Evolutionary conservation across 2,797 vertebrate species (phyloP).

Genomic region (Micromesistius poutassou): DNA sequence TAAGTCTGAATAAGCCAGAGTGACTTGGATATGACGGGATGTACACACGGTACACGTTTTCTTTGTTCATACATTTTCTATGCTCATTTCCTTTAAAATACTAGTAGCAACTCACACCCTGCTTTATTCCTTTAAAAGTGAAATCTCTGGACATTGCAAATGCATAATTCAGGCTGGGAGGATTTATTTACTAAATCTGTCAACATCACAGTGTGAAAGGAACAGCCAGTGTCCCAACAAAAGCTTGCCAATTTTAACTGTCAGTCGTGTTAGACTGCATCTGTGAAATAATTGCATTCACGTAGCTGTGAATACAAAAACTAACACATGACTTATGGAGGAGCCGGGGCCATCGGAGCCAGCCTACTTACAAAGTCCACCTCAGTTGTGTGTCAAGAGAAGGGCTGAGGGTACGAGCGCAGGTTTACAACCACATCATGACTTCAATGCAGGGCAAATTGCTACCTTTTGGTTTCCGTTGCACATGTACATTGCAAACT

Average conservation of each 20-base stretch:
- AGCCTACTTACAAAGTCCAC: conserved; percentile 5
- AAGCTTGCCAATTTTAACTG: not conserved
- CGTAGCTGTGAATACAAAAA: conserved; percentile 3
- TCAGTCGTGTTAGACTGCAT: not conserved
- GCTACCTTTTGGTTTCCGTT: not conserved
- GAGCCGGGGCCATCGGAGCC: not conserved
- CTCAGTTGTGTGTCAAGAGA: conserved; percentile 1
- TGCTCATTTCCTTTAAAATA: not conserved
- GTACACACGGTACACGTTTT: not conserved
- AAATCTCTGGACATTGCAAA: not conserved
- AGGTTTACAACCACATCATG: not conserved
- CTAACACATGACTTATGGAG: conserved; percentile 3
- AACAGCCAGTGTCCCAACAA: not conserved
- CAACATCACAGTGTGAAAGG: not conserved
- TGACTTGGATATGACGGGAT: not conserved
- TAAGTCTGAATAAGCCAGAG: not conserved
- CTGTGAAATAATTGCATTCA: not conserved
- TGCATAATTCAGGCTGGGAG: not conserved
- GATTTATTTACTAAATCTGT: not conserved
- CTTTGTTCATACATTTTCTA: not conserved
- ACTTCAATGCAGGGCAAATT: not conserved
- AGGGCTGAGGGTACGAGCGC: not conserved
- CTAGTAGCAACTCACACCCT: not conserved
- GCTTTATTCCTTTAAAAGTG: not conserved
- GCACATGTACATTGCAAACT: not conserved